A percentile compares a stretch with the other conserved stretches of the same genome.
Evolutionary conservation across 2,113 vertebrate species (phyloP).

Genomic region (Guaruba guarouba): DNA sequence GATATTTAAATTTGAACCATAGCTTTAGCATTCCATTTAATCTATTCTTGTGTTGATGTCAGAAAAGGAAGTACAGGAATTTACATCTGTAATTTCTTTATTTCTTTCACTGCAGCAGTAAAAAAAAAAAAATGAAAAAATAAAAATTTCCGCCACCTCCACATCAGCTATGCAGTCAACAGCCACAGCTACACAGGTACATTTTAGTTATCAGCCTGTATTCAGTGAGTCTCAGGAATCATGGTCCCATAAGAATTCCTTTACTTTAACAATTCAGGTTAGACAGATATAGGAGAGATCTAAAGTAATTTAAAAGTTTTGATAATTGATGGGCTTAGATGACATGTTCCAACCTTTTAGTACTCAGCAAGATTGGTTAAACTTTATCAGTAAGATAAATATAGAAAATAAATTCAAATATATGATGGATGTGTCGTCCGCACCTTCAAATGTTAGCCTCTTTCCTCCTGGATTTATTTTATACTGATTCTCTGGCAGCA

Average conservation of each 20-base stretch:
- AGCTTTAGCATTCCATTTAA: not conserved
- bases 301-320: not conserved
- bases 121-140: not conserved
- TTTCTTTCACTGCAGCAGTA: not conserved
- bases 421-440: not conserved
- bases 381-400: not conserved
- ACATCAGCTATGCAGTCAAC: not conserved
- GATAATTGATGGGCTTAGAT: not conserved
- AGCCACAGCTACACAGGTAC: not conserved
- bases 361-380: not conserved
- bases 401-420: not conserved
- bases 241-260: not conserved
- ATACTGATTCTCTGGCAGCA: not conserved
- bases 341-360: not conserved
- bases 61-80: not conserved
- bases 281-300: not conserved
- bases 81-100: not conserved
- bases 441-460: not conserved
- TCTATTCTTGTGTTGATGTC: not conserved
- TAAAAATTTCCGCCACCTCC: not conserved
- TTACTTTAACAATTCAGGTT: not conserved
- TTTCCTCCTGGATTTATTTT: not conserved
- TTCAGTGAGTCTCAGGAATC: not conserved
- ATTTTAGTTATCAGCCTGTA: not conserved
- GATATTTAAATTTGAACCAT: not conserved